Conservation (phyloP, 2,888 invertebrate genomes). For the Busseola fusca region DNA sequence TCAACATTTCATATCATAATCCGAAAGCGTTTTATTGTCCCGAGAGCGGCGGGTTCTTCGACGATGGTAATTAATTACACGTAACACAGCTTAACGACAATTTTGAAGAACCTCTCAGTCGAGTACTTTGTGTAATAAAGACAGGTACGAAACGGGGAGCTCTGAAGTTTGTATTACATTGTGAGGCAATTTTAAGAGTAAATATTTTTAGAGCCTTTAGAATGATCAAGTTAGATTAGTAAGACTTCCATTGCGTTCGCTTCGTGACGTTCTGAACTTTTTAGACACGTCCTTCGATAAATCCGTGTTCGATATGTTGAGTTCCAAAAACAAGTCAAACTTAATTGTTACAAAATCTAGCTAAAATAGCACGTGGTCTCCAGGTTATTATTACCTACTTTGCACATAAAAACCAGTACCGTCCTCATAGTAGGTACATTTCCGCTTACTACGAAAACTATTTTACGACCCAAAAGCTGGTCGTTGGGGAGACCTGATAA, state of each 20-base stretch:
- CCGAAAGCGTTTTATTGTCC: constrained; percentile 83
- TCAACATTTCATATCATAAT: constrained; percentile 85
- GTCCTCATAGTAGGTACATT: constrained; percentile 17
- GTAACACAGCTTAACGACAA: constrained; percentile 76
- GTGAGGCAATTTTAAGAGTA: constrained; percentile 54
- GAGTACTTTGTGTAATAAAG: constrained; percentile 73
- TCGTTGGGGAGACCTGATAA: constrained; percentile 45
- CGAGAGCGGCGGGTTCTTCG: constrained; percentile 66
- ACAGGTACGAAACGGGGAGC: constrained; percentile 69
- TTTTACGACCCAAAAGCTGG: constrained; percentile 47
- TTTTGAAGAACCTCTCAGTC: constrained; percentile 69
- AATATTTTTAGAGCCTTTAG: constrained; percentile 30
- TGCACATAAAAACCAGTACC: constrained; percentile 1
- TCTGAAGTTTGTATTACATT: constrained; percentile 68
- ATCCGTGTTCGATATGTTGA: neutral
- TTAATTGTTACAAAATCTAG: neutral
- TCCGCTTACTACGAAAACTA: constrained; percentile 40
- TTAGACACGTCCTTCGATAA: neutral
- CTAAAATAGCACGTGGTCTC: neutral
- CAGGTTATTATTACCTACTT: neutral
- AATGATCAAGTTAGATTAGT: constrained; percentile 15
- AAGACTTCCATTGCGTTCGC: neutral
- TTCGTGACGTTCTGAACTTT: neutral
- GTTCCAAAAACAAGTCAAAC: neutral
- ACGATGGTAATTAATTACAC: constrained; percentile 80